Evolutionary conservation across 2,888 invertebrate species (phyloP), one percentile per base, ranked within the genome.

Genomic region (Epistrophe grossulariae): DNA sequence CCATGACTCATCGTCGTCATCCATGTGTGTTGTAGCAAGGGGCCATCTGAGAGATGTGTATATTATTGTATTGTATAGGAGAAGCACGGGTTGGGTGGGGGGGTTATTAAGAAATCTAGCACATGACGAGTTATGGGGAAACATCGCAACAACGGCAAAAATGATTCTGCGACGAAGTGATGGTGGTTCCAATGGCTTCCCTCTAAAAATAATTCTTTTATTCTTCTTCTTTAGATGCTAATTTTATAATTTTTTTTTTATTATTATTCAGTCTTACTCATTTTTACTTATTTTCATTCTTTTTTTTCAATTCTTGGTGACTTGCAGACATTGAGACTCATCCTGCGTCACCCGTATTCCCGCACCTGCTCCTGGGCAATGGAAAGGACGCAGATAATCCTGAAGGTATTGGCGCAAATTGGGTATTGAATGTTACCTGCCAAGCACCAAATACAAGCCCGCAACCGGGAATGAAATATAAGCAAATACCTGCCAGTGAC

Each of bases 361-460:
- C 97, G 70, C 96, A 96, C 93, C 94, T 97, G 89, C 96, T 96
- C 93, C 94, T 97, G 89, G 97, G 97, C 89, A 97, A 97, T 93
- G 96, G 96, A 90, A 94, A 95, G 89, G 97, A 97, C 93, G 97
- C 97, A 48, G 95, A 95, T 64, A 96, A 97, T 93, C 93, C 95
- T 82, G 94, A 95, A 89, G 94, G 95, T 88, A 94, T 97, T 76
- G 96, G 96, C 88, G 95, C 97, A 89, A 95, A 96, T 89, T 95
- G 96, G 92, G 96, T 97, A 52, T 94, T 97, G 68, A 97, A 97
- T 93, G 97, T 97, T 89, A 97, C 97, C 91, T 95, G 96, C 91
- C 96, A 96, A 92, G 93, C 95, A 90, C 96, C 96, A 79, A 92
- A 89, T 89, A 84, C 88, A 84, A 95, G 95, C 87, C 90, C 89